phyloP scores from a whole-genome alignment of 1,140 invertebrate genomes.

The Panagrolaimus sp. region DNA sequence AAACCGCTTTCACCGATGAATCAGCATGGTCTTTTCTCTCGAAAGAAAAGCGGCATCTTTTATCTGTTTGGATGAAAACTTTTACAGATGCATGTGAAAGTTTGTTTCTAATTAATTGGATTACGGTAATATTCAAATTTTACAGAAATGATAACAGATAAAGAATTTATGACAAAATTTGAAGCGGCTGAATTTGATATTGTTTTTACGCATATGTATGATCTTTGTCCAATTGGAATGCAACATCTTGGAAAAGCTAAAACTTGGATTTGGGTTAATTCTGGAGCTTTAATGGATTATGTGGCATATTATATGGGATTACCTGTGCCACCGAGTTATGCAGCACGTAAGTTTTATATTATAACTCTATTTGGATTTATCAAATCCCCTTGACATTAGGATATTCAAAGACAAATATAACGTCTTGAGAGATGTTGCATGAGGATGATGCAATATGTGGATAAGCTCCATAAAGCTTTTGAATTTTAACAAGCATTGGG shows the following conservation, averaged over 20 bases:
- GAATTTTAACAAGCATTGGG: no score
- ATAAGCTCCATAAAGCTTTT: no score
- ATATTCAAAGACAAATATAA: no score
- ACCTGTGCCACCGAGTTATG: not conserved
- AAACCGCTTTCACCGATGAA: not conserved
- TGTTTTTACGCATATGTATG: constrained; percentile 10
- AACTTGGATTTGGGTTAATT: constrained; percentile 2
- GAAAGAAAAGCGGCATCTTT: not conserved
- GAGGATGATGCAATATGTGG: no score
- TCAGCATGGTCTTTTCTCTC: not conserved
- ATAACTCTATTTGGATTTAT: no score
- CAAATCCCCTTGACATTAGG: no score
- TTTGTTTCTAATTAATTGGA: not conserved
- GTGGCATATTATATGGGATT: not conserved
- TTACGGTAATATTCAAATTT: not conserved
- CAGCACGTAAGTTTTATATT: constrained; percentile 15
- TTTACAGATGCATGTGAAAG: constrained; percentile 2
- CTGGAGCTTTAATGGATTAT: constrained; percentile 10
- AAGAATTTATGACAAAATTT: not conserved
- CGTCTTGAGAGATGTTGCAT: no score
- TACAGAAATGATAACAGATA: not conserved
- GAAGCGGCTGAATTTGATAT: not conserved
- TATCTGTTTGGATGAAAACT: not conserved
- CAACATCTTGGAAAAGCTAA: not conserved
- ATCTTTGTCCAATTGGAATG: not conserved